Conservation (phyloP, 35 echinoderm and acorn worm genomes). For the Eucidaris tribuloides region DNA sequence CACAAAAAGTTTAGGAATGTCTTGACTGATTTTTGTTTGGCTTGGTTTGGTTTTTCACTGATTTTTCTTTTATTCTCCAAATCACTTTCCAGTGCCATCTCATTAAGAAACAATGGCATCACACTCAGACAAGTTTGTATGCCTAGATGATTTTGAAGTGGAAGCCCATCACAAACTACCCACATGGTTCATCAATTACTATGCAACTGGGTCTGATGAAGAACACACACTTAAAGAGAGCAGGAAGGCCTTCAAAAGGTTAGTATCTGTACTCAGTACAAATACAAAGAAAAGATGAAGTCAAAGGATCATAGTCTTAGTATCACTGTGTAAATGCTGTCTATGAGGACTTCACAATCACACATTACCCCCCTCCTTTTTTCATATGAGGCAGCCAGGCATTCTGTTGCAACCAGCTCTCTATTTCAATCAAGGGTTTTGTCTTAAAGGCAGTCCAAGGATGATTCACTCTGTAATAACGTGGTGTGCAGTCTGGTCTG, state of each 20-base stretch:
- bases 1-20: too few relatives aligned
- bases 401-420: too few relatives aligned
- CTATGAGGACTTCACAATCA: too few relatives aligned
- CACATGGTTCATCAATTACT: slow-evolving; percentile 18
- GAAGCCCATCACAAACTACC: not conserved
- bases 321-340: not conserved
- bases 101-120: too few relatives aligned
- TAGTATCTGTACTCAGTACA: not conserved
- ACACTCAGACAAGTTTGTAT: not conserved
- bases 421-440: not conserved
- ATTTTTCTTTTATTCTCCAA: too few relatives aligned
- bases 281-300: not conserved
- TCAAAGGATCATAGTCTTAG: not conserved
- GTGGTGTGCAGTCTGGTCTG: too few relatives aligned
- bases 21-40: too few relatives aligned
- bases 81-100: too few relatives aligned
- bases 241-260: slow-evolving; percentile 50
- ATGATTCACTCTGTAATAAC: too few relatives aligned
- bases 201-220: slow-evolving; percentile 37
- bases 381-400: too few relatives aligned
- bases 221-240: slow-evolving; percentile 57
- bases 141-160: slow-evolving; percentile 44
- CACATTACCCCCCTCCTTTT: not conserved
- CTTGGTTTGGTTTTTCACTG: too few relatives aligned
- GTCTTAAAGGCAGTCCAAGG: too few relatives aligned